Evolutionary conservation across 35 echinoderm and acorn worm species (phyloP).

Genomic region (Heliocidaris tuberculata): DNA sequence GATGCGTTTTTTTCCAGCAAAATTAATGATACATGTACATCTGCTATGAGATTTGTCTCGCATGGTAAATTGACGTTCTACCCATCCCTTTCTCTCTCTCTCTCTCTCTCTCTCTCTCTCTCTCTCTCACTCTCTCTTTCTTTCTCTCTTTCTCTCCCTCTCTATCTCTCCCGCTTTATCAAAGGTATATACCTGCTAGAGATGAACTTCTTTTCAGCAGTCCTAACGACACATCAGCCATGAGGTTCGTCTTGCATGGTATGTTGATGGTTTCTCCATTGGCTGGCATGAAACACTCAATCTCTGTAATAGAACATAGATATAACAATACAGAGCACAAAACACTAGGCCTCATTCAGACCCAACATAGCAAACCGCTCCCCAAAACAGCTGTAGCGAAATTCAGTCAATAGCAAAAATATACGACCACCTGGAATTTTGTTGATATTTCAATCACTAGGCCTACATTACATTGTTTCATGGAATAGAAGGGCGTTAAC

Average conservation of each 20-base stretch:
- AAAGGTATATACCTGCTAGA: conserved; percentile 52
- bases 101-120: neutral
- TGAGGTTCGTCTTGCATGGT: conserved; percentile 67
- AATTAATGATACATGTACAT: no score
- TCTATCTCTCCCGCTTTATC: neutral
- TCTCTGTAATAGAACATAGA: conserved; percentile 45
- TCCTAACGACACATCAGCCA: conserved; percentile 77
- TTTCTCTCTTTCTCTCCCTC: neutral
- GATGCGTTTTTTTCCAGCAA: no score
- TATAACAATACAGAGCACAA: neutral
- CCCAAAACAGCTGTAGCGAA: no score
- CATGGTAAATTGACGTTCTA: conserved; percentile 65
- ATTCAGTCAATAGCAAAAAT: no score
- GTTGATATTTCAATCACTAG: no score
- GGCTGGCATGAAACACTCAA: conserved; percentile 87
- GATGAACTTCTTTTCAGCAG: conserved; percentile 80
- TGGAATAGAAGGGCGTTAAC: no score
- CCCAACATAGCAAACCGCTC: no score
- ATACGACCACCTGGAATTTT: no score
- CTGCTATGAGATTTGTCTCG: conserved; percentile 72
- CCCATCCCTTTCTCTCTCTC: conserved; percentile 41
- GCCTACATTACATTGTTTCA: no score
- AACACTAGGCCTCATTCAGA: neutral
- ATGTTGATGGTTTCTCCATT: conserved; percentile 86
- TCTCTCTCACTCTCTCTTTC: neutral